These are phyloP conservation scores for Ephestia elutella DNA, from an alignment of 1,140 invertebrate genomes.

Conservation along the genomic window DNA sequence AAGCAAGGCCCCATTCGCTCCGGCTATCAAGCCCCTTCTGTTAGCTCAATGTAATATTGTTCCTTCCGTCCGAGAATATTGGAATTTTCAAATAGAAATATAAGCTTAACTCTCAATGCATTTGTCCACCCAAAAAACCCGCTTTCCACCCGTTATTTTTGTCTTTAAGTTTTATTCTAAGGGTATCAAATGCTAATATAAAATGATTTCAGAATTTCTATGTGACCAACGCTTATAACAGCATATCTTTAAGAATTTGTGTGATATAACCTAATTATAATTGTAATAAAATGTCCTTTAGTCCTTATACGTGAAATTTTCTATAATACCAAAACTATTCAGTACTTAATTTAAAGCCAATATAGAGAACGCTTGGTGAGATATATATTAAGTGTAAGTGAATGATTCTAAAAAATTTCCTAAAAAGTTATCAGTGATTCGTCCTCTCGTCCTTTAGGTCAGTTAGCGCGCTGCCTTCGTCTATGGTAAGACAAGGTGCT, in stretches of 20 bases:
- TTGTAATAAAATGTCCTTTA: slow-evolving; percentile 50
- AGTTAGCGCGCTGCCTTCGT: slow-evolving; percentile 9
- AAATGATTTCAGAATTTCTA: slow-evolving; percentile 44
- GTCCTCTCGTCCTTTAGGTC: slow-evolving; percentile 27
- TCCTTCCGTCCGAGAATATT: slow-evolving; percentile 65
- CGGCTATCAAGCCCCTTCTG: slow-evolving; percentile 35
- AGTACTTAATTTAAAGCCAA: slow-evolving; percentile 65
- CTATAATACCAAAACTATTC: slow-evolving; percentile 56
- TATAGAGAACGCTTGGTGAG: slow-evolving; percentile 41
- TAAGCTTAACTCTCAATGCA: slow-evolving; percentile 44
- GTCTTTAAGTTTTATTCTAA: slow-evolving; percentile 13
- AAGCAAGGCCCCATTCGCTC: slow-evolving; percentile 30
- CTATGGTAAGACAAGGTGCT: slow-evolving; percentile 22
- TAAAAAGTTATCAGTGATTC: slow-evolving; percentile 43
- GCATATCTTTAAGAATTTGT: slow-evolving; percentile 70
- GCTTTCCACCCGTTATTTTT: slow-evolving; percentile 11
- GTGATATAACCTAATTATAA: slow-evolving; percentile 68
- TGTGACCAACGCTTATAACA: slow-evolving; percentile 66
- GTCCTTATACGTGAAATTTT: slow-evolving; percentile 46
- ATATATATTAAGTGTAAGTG: slow-evolving; percentile 37
- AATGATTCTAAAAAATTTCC: slow-evolving; percentile 37
- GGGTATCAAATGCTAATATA: slow-evolving; percentile 17
- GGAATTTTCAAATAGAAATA: slow-evolving; percentile 51
- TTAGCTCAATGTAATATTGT: slow-evolving; percentile 61
- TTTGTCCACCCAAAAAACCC: slow-evolving; percentile 16